Evolutionary conservation across 2,888 invertebrate species (phyloP).

Genomic region (Hemistola chrysoprasaria): DNA sequence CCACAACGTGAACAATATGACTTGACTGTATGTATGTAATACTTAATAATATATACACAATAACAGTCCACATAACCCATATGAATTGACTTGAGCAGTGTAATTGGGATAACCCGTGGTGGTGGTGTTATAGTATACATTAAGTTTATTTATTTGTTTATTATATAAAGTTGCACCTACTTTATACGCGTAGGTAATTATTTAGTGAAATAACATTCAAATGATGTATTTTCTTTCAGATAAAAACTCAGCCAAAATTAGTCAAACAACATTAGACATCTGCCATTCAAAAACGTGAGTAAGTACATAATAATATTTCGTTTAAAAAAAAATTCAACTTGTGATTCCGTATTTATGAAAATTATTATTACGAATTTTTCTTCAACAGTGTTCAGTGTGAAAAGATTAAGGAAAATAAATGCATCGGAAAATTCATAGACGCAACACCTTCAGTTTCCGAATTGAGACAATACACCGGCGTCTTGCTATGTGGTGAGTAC

Average conservation of each 20-base stretch:
- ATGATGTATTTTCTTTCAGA: slow-evolving; percentile 46
- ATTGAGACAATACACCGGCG: slow-evolving; percentile 61
- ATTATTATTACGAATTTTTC: slow-evolving; percentile 7
- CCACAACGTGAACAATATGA: too few species aligned
- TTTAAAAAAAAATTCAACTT: slow-evolving; percentile 22
- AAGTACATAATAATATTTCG: slow-evolving; percentile 52
- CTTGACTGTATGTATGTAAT: too few species aligned
- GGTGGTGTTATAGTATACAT: too few species aligned
- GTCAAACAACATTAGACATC: slow-evolving; percentile 47
- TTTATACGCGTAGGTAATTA: too few species aligned
- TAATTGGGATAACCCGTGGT: too few species aligned
- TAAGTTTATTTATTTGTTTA: too few species aligned
- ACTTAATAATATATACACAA: too few species aligned
- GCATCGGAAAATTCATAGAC: slow-evolving; percentile 33
- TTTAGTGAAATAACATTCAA: too few species aligned
- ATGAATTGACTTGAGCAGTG: too few species aligned
- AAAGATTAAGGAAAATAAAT: slow-evolving; percentile 33
- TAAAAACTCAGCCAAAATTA: slow-evolving; percentile 40
- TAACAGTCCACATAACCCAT: too few species aligned
- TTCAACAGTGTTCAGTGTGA: slow-evolving; percentile 26
- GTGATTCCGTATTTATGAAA: background rate
- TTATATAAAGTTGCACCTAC: too few species aligned
- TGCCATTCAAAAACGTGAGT: slow-evolving; percentile 73
- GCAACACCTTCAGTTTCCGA: slow-evolving; percentile 46
- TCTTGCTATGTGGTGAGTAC: slow-evolving; percentile 61